A percentile compares a stretch with the other conserved stretches of the same genome.
Conservation (phyloP, 2,113 vertebrate species). For the Nannospalax galili region DNA sequence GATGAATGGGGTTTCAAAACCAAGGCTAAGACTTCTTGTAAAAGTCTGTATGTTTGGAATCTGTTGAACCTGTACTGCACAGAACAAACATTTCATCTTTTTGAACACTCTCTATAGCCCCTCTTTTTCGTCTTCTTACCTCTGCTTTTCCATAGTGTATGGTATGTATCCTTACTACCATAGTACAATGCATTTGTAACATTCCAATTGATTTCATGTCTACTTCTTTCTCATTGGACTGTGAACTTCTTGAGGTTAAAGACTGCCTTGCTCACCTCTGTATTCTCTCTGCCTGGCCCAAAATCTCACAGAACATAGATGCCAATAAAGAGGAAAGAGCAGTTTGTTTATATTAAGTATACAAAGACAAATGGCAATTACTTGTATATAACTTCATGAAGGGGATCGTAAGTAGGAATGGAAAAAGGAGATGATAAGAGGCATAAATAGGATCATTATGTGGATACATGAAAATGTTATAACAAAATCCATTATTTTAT, state of each 20-base stretch:
- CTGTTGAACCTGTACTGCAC: not conserved
- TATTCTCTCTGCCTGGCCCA: not conserved
- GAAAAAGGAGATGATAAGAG: not conserved
- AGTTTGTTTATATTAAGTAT: not conserved
- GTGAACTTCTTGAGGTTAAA: not conserved
- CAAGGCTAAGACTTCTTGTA: not conserved
- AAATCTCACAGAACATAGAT: not conserved
- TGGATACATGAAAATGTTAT: not conserved
- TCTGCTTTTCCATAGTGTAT: not conserved
- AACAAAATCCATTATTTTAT: not conserved
- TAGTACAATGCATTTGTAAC: not conserved
- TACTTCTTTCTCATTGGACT: not conserved
- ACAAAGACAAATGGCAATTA: not conserved
- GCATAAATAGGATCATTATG: not conserved
- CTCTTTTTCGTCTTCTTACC: not conserved
- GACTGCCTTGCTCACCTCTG: not conserved
- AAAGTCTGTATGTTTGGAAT: not conserved
- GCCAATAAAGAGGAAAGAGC: not conserved
- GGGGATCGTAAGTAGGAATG: too few species aligned
- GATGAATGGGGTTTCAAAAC: constrained; percentile 6
- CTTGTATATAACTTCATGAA: constrained; percentile 14
- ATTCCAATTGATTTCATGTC: not conserved
- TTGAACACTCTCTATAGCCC: not conserved
- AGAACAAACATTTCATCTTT: not conserved
- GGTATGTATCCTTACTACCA: not conserved